Evolutionary conservation across 2,888 invertebrate species (phyloP), one percentile per base, ranked within the genome.

Genomic region (Scaptomyza caliginosa): DNA sequence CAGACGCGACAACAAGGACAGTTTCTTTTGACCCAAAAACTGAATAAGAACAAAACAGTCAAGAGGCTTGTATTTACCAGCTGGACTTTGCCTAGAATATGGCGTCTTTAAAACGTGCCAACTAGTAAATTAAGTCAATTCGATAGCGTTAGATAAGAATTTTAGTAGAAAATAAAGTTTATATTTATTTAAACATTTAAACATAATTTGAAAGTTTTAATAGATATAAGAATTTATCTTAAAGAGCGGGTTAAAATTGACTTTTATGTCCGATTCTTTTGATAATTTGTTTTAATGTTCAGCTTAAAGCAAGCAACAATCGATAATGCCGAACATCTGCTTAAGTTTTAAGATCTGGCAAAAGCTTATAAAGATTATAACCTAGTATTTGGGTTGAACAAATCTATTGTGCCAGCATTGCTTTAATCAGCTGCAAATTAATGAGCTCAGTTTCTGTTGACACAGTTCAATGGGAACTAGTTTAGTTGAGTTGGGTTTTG

Each of bases 21-120:
- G 78, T 77, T 70, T 77, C 64, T 48, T 43, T 48, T 80, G 85
- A 80, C 86, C 82, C 79, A 78, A 78, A 85, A 78, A 82, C 55
- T 21, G 32, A 54, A 46, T 6, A 32, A 13, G 5, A 32, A 32
- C 38, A 19, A 26, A 55, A 48, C 32, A 34, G 38, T 23, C 69
- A 28, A 59, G 26, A 59, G 58, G 26, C 63, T 42, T 42, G 56
- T 21, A 26, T 48, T 19, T 28, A 23, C 32, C 45, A 54, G 43
- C 45, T 58, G 23, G 11, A 60, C 23, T 42, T 19, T 45, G 3
- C 5, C 4, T 19, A 6, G 30, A 10, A 2, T 2, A 34, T 11
- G 11, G 36, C 30, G 55, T 46, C 38, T 28, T 4, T 51, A 32
- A 21, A 26, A 40, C 19, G 50, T 8, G 34, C 32, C 34, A 62